These are phyloP conservation scores for Crotalus horridus DNA, from an alignment of 2,113 vertebrate species.

Conservation along the genomic window DNA sequence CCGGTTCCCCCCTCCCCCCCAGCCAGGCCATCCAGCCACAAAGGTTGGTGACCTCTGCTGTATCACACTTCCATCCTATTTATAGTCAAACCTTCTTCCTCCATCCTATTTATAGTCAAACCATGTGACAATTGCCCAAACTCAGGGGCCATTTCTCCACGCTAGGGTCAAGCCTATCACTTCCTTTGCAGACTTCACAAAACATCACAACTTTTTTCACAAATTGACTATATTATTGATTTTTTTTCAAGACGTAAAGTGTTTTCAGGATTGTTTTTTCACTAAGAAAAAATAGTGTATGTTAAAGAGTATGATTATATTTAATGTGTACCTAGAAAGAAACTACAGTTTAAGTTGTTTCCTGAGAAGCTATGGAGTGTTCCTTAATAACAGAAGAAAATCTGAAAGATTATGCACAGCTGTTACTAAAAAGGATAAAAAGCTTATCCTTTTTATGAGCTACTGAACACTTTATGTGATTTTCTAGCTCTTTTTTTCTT, in stretches of 20 bases:
- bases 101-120: neutral
- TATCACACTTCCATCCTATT: neutral
- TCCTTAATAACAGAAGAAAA: slow-evolving; percentile 56
- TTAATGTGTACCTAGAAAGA: slow-evolving; percentile 47
- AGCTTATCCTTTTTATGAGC: slow-evolving; percentile 54
- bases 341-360: slow-evolving; percentile 52
- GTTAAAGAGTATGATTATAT: slow-evolving; percentile 41
- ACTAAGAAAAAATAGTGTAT: neutral
- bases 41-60: neutral
- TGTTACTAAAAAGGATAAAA: too few species aligned
- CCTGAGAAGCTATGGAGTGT: slow-evolving; percentile 58
- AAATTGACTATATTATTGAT: slow-evolving; percentile 14
- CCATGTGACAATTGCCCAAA: too few species aligned
- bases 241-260: slow-evolving; percentile 26
- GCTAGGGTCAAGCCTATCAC: neutral
- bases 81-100: neutral
- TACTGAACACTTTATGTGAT: neutral
- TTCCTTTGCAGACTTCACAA: neutral
- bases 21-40: too few species aligned
- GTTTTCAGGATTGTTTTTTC: neutral
- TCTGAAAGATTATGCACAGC: slow-evolving; percentile 59
- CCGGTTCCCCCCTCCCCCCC: too few species aligned
- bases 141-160: neutral
- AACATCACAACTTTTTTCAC: slow-evolving; percentile 3
- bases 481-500: slow-evolving; percentile 48